Conservation (phyloP, 1,140 invertebrate species). For the Ceratitis capitata region DNA sequence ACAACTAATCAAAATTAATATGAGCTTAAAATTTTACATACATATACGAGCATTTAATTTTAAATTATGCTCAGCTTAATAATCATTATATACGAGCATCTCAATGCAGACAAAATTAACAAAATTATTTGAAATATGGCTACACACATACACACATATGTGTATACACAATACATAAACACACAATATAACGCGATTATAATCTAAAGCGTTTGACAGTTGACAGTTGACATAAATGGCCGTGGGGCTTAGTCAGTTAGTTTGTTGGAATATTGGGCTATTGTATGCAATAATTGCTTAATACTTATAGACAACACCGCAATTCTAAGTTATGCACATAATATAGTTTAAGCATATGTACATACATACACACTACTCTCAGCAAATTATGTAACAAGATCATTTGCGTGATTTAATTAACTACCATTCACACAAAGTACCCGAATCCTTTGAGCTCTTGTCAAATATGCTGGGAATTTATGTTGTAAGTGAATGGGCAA, state of each 20-base stretch:
- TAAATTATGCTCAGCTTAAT: too few species aligned
- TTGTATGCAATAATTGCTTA: background rate
- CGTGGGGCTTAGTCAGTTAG: background rate
- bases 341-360: background rate
- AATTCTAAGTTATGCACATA: background rate
- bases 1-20: too few species aligned
- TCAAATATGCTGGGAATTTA: background rate
- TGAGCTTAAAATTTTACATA: too few species aligned
- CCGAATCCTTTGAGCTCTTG: background rate
- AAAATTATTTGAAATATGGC: too few species aligned
- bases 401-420: slow-evolving; percentile 5
- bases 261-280: background rate
- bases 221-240: background rate
- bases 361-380: background rate
- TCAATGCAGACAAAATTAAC: too few species aligned
- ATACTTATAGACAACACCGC: background rate
- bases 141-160: too few species aligned
- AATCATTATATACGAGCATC: too few species aligned
- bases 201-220: background rate
- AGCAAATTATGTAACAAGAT: background rate
- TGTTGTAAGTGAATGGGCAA: background rate
- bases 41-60: too few species aligned
- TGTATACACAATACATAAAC: too few species aligned
- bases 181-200: background rate
- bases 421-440: background rate